phyloP scores from a whole-genome alignment of 2,888 invertebrate genomes.

The Platypus cylindrus region DNA sequence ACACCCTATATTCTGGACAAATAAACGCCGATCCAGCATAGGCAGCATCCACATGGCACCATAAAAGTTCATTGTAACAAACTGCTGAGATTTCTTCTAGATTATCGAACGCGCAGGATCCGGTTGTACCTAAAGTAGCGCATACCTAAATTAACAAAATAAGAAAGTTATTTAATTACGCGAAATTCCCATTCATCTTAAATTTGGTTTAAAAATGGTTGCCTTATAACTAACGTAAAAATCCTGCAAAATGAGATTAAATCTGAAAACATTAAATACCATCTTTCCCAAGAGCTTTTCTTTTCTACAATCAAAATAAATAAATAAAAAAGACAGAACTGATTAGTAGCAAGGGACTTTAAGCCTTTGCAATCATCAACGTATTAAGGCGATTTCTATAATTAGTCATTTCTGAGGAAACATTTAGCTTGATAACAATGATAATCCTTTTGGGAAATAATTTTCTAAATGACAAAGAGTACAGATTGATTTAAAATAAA shows the following conservation, averaged over 20 bases:
- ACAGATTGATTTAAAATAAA: too few relatives aligned
- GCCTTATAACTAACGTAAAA: too few relatives aligned
- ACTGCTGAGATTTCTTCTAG: constrained; percentile 55
- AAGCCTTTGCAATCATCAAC: constrained; percentile 12
- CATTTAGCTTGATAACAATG: constrained; percentile 17
- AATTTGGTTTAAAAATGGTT: too few relatives aligned
- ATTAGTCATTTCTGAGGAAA: constrained; percentile 32
- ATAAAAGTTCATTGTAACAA: constrained; percentile 68
- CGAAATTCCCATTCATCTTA: too few relatives aligned
- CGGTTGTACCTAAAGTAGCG: constrained; percentile 91
- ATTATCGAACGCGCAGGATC: constrained; percentile 93
- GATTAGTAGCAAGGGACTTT: constrained; percentile 31
- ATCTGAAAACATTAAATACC: too few relatives aligned
- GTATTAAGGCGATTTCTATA: constrained; percentile 33
- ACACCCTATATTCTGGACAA: constrained; percentile 88
- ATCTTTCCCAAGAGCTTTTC: too few relatives aligned
- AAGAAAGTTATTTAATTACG: too few relatives aligned
- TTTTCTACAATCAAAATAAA: too few relatives aligned
- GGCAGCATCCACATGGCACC: constrained; percentile 96
- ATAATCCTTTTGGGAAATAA: constrained; percentile 18
- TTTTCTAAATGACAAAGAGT: too few relatives aligned
- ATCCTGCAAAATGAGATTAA: too few relatives aligned
- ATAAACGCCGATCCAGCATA: constrained; percentile 95
- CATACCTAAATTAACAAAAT: constrained; percentile 68
- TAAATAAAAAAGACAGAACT: constrained; percentile 23